These are phyloP conservation scores for Pluvialis apricaria DNA, from an alignment of 2,113 vertebrate genomes.

Conservation along the genomic window DNA sequence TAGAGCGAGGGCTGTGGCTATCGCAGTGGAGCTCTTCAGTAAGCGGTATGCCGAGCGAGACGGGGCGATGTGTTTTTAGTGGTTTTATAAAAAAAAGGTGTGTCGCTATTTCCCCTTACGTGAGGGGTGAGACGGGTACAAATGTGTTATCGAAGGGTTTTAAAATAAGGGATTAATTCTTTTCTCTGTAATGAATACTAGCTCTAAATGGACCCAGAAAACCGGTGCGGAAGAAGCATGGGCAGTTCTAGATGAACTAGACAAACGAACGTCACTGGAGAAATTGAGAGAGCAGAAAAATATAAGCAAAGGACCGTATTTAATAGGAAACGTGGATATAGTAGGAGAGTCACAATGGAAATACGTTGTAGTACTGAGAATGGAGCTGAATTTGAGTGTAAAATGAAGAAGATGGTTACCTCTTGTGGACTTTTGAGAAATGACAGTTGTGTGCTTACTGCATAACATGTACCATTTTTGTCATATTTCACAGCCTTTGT, in stretches of 20 bases:
- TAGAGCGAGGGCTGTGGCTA: background rate
- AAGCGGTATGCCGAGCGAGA: background rate
- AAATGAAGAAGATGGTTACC: background rate
- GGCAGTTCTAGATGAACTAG: background rate
- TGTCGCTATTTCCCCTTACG: rapidly evolving
- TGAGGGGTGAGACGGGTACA: no score
- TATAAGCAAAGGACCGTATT: background rate
- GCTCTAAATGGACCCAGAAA: background rate
- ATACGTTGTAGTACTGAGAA: background rate
- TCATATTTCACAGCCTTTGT: background rate
- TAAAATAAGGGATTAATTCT: background rate
- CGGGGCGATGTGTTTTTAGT: rapidly evolving
- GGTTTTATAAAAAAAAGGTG: background rate
- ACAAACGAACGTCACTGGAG: background rate
- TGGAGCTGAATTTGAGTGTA: background rate
- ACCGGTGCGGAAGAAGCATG: background rate
- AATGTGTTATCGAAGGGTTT: rapidly evolving
- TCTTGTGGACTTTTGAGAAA: background rate
- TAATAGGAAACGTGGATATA: background rate
- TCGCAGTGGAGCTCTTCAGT: background rate
- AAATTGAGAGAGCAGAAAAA: background rate
- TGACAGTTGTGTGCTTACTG: background rate
- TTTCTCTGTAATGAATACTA: background rate
- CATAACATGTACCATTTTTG: background rate
- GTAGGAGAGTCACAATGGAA: rapidly evolving